phyloP scores from a whole-genome alignment of 35 echinoderm and acorn worm genomes.

The Apostichopus japonicus region DNA sequence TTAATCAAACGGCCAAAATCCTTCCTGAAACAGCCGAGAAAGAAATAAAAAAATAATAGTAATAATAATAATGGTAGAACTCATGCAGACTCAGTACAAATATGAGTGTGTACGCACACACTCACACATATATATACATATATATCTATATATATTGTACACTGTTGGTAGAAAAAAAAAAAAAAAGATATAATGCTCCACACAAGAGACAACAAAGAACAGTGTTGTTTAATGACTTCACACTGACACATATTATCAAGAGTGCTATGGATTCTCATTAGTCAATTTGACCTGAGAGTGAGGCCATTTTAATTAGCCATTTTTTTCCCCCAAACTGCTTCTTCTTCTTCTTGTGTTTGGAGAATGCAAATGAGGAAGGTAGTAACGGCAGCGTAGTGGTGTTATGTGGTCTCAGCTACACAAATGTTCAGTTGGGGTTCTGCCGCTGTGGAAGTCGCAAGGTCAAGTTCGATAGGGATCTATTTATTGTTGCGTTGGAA shows the following conservation, averaged over 20 bases:
- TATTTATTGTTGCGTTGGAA: conserved; percentile 59
- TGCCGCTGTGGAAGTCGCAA: conserved; percentile 44
- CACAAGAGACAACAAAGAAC: conserved; percentile 58
- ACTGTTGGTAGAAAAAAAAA: conserved; percentile 15
- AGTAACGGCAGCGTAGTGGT: conserved; percentile 31
- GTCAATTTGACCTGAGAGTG: conserved; percentile 55
- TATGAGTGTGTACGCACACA: background rate
- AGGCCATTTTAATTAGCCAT: conserved; percentile 62
- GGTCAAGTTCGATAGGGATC: conserved; percentile 56
- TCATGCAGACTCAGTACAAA: background rate
- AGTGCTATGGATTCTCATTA: conserved; percentile 57
- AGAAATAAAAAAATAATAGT: background rate
- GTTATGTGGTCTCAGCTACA: conserved; percentile 54
- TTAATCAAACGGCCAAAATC: conserved; percentile 43
- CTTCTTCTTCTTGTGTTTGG: conserved; percentile 12
- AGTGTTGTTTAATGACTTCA: conserved; percentile 62
- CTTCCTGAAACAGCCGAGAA: background rate
- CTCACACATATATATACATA: background rate
- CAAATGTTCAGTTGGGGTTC: conserved; percentile 57
- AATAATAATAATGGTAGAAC: background rate
- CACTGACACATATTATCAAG: conserved; percentile 44
- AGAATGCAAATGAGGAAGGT: conserved; percentile 59
- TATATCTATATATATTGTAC: background rate
- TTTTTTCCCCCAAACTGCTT: background rate
- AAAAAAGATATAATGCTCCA: background rate